phyloP scores from a whole-genome alignment of 1,140 invertebrate species.

The Brachionus sp. region DNA sequence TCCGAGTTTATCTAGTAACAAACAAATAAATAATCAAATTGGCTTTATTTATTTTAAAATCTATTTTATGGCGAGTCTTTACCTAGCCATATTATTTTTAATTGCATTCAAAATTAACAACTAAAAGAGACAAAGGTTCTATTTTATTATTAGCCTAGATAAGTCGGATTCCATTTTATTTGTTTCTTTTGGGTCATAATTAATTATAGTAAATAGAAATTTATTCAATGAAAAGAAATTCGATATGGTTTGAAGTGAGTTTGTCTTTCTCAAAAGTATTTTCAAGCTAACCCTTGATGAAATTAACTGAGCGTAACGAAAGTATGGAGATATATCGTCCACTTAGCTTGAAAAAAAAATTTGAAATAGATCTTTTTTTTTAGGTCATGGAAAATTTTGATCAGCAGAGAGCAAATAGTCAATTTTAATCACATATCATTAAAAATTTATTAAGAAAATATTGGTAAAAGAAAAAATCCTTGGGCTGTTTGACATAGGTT shows the following conservation, averaged over 20 bases:
- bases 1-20: not conserved
- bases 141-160: conserved; percentile 35
- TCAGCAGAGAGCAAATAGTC: not conserved
- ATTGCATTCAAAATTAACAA: conserved; percentile 5
- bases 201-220: not conserved
- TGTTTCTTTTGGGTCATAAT: not conserved
- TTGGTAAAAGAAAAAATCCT: not conserved
- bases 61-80: not conserved
- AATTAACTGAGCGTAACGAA: conserved; percentile 2
- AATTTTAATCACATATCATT: not conserved
- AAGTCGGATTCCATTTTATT: not conserved
- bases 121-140: not conserved
- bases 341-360: not conserved
- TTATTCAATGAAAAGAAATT: not conserved
- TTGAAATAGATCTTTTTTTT: not conserved
- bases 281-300: not conserved
- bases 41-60: conserved; percentile 5
- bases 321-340: not conserved
- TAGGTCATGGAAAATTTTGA: conserved; percentile 1
- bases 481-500: not conserved
- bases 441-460: not conserved
- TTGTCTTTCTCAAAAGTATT: not conserved
- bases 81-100: conserved; percentile 26
- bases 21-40: not conserved
- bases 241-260: not conserved